These are phyloP conservation scores for Euthynnus affinis DNA, from an alignment of 2,797 vertebrate genomes.

Conservation along the genomic window DNA sequence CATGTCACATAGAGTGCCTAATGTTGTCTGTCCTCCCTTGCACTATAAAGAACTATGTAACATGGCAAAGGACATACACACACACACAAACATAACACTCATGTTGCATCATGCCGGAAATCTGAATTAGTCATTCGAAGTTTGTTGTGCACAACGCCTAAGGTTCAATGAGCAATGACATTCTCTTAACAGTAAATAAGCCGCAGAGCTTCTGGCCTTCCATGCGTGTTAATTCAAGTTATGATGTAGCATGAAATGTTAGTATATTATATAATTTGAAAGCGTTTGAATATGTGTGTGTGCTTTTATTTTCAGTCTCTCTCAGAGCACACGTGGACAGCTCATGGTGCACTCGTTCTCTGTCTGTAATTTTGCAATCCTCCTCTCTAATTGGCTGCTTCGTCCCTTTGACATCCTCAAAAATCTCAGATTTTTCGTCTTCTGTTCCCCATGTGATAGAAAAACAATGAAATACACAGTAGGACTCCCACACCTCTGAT, in stretches of 20 bases:
- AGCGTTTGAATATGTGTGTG: not conserved
- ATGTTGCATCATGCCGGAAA: not conserved
- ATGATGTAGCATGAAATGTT: constrained; percentile 24
- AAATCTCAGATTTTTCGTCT: not conserved
- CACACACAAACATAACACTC: no score
- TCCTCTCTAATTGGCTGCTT: constrained; percentile 2
- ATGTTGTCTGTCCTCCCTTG: not conserved
- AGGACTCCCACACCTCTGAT: not conserved
- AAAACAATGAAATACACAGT: not conserved
- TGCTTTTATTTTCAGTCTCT: constrained; percentile 8
- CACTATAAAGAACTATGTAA: not conserved
- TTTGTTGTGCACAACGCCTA: constrained; percentile 5
- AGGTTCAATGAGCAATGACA: constrained; percentile 25
- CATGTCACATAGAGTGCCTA: not conserved
- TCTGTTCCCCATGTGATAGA: constrained; percentile 25
- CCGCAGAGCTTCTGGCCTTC: not conserved
- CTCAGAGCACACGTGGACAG: constrained; percentile 6
- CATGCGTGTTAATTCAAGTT: constrained; percentile 36
- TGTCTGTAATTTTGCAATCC: not conserved
- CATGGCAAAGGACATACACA: no score
- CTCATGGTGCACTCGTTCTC: constrained; percentile 12
- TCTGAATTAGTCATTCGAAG: constrained; percentile 18
- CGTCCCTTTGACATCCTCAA: not conserved
- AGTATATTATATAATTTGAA: constrained; percentile 26
- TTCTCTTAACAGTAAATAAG: constrained; percentile 19